These are phyloP conservation scores for Neuroterus valhalla DNA, from an alignment of 1,140 invertebrate genomes.

Conservation along the genomic window DNA sequence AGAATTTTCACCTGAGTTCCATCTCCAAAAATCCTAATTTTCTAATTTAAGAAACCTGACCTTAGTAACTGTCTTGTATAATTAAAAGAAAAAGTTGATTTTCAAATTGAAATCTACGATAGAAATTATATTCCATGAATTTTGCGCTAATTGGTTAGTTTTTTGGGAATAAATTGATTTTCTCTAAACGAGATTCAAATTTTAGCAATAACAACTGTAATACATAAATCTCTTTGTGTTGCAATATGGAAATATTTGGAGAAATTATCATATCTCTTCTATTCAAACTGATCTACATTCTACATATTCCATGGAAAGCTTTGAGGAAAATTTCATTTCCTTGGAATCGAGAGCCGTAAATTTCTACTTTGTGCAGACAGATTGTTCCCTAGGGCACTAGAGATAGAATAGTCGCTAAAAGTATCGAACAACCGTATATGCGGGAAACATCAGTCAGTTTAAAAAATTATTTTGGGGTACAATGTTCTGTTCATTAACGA, in stretches of 20 bases:
- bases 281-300: conserved; percentile 13
- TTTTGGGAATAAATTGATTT: no score
- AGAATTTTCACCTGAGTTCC: no score
- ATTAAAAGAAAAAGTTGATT: no score
- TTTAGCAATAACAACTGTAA: no score
- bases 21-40: no score
- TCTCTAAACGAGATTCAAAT: no score
- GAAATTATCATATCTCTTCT: background rate
- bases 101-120: no score
- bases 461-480: background rate
- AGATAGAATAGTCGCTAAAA: conserved; percentile 14
- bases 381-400: conserved; percentile 17
- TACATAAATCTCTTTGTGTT: background rate
- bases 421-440: conserved; percentile 8
- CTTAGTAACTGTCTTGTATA: no score
- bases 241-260: background rate
- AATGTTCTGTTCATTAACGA: background rate
- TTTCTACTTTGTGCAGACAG: conserved; percentile 19
- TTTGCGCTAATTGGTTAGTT: no score
- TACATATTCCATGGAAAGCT: background rate
- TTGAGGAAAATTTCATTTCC: conserved; percentile 25
- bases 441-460: background rate
- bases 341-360: conserved; percentile 19
- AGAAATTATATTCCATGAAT: no score
- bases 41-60: no score